These are phyloP conservation scores for Drosophila robusta DNA, from an alignment of 2,888 invertebrate species.

Conservation along the genomic window DNA sequence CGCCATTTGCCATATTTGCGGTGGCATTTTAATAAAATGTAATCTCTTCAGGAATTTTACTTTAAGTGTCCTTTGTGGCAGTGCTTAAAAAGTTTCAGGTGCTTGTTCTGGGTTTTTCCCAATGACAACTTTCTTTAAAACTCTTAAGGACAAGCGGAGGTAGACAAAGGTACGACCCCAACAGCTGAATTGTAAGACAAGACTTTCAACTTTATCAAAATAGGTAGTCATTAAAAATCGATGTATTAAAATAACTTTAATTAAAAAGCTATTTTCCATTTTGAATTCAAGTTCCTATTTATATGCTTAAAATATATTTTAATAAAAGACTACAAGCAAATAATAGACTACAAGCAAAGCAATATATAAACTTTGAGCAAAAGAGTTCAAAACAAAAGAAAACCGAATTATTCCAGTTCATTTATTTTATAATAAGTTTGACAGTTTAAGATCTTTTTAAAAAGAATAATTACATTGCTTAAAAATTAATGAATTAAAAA, in stretches of 20 bases:
- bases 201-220: neutral
- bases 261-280: neutral
- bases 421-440: too few relatives aligned
- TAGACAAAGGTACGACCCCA: neutral
- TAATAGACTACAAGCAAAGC: too few relatives aligned
- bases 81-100: conserved; percentile 9
- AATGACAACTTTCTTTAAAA: neutral
- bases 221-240: neutral
- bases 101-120: neutral
- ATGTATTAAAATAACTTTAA: conserved; percentile 1
- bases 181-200: neutral
- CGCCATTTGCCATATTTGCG: conserved; percentile 45
- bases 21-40: conserved; percentile 38
- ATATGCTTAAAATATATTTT: too few relatives aligned
- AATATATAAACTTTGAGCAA: too few relatives aligned
- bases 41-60: conserved; percentile 20
- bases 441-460: too few relatives aligned
- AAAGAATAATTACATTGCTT: too few relatives aligned
- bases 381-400: too few relatives aligned
- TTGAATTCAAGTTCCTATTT: too few relatives aligned
- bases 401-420: too few relatives aligned
- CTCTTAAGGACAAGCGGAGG: neutral
- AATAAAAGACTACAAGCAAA: too few relatives aligned
- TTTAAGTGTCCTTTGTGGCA: conserved; percentile 11
- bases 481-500: too few relatives aligned